Percentiles rank a stretch among this genome's conserved stretches.
Conservation (phyloP, 2,888 invertebrate genomes). For the Archaeoteleia sp. region DNA sequence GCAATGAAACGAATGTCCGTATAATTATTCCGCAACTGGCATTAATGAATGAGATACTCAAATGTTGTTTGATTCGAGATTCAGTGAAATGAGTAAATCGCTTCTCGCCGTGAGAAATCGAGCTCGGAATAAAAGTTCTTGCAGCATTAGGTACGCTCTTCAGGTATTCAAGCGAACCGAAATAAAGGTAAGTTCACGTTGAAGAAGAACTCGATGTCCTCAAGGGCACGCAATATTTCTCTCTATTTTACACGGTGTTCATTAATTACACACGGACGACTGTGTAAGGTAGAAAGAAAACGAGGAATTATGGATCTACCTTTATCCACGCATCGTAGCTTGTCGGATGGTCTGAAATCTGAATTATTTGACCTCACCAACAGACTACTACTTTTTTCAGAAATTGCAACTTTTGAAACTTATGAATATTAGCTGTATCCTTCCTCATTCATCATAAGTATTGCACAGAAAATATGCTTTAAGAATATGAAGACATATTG, state of each 20-base stretch:
- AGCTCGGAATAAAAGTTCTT: constrained; percentile 30
- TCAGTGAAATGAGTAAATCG: constrained; percentile 6
- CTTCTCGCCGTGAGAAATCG: constrained; percentile 37
- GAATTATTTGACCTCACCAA: constrained; percentile 38
- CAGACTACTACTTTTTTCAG: constrained; percentile 29
- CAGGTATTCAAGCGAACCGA: constrained; percentile 38
- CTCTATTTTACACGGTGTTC: constrained; percentile 66
- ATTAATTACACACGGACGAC: constrained; percentile 61
- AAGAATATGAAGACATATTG: no score
- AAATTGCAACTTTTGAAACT: not conserved
- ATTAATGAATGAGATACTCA: constrained; percentile 10
- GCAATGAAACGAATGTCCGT: not conserved
- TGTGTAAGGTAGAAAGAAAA: constrained; percentile 55
- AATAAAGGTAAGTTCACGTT: constrained; percentile 38
- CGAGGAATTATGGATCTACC: constrained; percentile 65
- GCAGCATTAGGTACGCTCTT: constrained; percentile 43
- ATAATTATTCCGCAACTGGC: constrained; percentile 5
- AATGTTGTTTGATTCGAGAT: constrained; percentile 6
- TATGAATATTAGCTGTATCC: no score
- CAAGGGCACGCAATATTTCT: constrained; percentile 64
- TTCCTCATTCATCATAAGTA: not conserved
- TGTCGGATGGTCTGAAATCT: constrained; percentile 42
- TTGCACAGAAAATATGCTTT: constrained; percentile 6
- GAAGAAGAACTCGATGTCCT: constrained; percentile 52
- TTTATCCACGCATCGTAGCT: constrained; percentile 62